Evolutionary conservation across 2,113 vertebrate genomes (phyloP), one percentile per base, ranked within the genome.

Genomic region (Verasper variegatus): DNA sequence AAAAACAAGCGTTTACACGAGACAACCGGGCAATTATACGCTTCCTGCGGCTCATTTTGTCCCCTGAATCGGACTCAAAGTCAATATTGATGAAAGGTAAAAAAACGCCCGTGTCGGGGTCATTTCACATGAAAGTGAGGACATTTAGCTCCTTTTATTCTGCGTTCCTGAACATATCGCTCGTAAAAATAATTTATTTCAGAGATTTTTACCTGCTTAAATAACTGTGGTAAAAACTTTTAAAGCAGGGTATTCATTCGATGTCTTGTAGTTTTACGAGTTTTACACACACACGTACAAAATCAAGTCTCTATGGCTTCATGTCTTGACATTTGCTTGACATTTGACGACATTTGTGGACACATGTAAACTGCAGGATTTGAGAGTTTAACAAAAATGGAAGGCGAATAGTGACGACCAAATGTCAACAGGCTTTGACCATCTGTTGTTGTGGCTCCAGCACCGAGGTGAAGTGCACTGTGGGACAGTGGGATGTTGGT

Each of bases 341-440:
- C 93, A 94, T 94, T 94, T 94, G 77, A 71, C 91, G 94, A 93
- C 94, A 95, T 95, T 95, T 94, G 74, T 83, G 80, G 74, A 90
- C 83, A 90, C 75, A 64, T 89, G 86, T 92, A 91, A 90, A 91
- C 82, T 67, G 68, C 80, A 69, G 66, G 78, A 71, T 75, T 74
- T 86, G 84, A 68, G 82, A 80, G 77, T 88, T 90, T 70, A 88
- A 91, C 86, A 86, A 74, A 87, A 84, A 61, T 69, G 56, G 68
- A 78, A 40, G 55, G 63, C 81, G 76, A 84, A 81, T 80, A 76
- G 76, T 82, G 77, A 89, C 56, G 72, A 60, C 59, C 79, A 92
- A 93, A 93, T 93, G 91, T 93, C 92, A 93, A 70, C 90, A 18
- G 72, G 69, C 77, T 31, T 21, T 51, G 14, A 74, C 91, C 94